A percentile compares a stretch with the other conserved stretches of the same genome.
Conservation (phyloP, 1,140 invertebrate genomes). For the Probaryconus sp. region DNA sequence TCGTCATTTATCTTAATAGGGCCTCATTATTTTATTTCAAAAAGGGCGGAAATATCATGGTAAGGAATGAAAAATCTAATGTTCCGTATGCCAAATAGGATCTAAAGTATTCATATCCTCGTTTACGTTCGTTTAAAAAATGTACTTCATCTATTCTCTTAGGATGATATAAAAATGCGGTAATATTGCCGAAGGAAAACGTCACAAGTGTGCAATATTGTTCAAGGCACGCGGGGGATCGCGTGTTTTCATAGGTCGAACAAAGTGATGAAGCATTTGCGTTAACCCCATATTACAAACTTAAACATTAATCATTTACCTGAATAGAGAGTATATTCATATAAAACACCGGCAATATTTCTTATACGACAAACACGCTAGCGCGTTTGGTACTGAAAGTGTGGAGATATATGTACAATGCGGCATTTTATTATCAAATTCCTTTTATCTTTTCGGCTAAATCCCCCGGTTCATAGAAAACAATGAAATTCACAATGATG, state of each 20-base stretch:
- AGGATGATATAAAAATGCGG: slow-evolving; percentile 35
- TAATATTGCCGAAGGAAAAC: slow-evolving; percentile 7
- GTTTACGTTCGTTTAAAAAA: slow-evolving; percentile 36
- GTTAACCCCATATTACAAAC: slow-evolving; percentile 53
- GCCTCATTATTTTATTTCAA: too few relatives aligned
- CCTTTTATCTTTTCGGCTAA: slow-evolving; percentile 52
- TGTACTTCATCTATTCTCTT: slow-evolving; percentile 30
- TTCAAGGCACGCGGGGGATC: slow-evolving; percentile 3
- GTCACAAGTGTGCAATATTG: slow-evolving; percentile 39
- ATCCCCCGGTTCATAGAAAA: slow-evolving; percentile 53
- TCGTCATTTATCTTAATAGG: too few relatives aligned
- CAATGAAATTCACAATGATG: slow-evolving; percentile 48
- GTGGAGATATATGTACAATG: slow-evolving; percentile 53
- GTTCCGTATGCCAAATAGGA: slow-evolving; percentile 12
- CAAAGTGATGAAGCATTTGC: slow-evolving; percentile 53
- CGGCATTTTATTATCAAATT: slow-evolving; percentile 57
- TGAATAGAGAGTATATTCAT: slow-evolving; percentile 47
- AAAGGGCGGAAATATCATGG: too few relatives aligned
- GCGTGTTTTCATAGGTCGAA: slow-evolving; percentile 38
- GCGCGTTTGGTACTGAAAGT: slow-evolving; percentile 54
- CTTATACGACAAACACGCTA: slow-evolving; percentile 49
- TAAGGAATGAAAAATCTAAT: slow-evolving; percentile 20
- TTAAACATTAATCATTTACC: slow-evolving; percentile 59
- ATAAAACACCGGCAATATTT: slow-evolving; percentile 57
- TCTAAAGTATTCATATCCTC: slow-evolving; percentile 36